These are phyloP conservation scores for Anthonomus grandis DNA, from an alignment of 1,140 invertebrate species.

Conservation along the genomic window DNA sequence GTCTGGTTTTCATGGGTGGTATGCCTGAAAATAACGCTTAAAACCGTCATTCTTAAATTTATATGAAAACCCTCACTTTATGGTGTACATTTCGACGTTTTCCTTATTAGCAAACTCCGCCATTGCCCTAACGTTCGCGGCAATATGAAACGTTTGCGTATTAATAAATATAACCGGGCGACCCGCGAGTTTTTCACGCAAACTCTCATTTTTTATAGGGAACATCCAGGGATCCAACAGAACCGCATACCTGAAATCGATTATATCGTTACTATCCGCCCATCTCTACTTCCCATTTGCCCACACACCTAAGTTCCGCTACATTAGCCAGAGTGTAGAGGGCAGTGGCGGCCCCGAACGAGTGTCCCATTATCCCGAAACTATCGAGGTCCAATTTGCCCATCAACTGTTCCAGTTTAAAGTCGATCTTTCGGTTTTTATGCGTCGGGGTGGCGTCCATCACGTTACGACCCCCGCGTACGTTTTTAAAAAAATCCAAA, in stretches of 20 bases:
- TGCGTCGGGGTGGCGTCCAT: conserved; percentile 44
- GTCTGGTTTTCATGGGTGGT: conserved; percentile 53
- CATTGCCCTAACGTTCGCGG: conserved; percentile 58
- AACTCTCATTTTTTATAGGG: conserved; percentile 56
- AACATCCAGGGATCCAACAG: conserved; percentile 70
- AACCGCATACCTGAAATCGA: conserved; percentile 52
- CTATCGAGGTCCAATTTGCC: conserved; percentile 55
- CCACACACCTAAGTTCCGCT: conserved; percentile 55
- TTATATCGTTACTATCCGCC: not conserved
- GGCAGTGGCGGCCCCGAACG: conserved; percentile 65
- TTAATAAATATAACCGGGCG: conserved; percentile 64
- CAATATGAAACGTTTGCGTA: conserved; percentile 65
- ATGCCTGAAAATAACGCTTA: conserved; percentile 41
- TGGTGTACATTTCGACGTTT: conserved; percentile 49
- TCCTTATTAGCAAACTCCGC: conserved; percentile 44
- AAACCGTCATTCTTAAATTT: not conserved
- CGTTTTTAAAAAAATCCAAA: conserved; percentile 54
- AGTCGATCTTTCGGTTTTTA: conserved; percentile 18
- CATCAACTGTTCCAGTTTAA: conserved; percentile 47
- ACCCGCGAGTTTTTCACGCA: conserved; percentile 50
- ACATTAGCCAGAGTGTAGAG: conserved; percentile 56
- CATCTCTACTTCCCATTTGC: conserved; percentile 7
- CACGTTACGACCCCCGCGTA: conserved; percentile 60
- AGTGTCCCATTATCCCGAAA: conserved; percentile 61
- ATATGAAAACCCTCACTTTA: conserved; percentile 49